Evolutionary conservation across 2,113 vertebrate genomes (phyloP), one percentile per base, ranked within the genome.

Genomic region (Loxodonta africana): DNA sequence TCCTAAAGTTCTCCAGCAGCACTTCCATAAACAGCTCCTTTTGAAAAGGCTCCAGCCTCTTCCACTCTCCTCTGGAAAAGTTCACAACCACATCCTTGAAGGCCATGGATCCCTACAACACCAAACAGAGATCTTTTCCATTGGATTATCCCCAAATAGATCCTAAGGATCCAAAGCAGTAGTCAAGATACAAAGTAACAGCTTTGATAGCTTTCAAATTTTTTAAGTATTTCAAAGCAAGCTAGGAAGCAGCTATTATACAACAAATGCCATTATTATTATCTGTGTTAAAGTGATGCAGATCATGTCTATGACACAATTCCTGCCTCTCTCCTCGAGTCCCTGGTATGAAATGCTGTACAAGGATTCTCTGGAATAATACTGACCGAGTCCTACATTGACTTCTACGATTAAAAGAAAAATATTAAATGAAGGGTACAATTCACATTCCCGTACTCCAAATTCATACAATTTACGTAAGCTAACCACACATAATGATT

Each of bases 1-100:
- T 91, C 67, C 10, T 82, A 28, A 85, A 94, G 95, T 90, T 98
- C 92, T 98, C 96, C 92, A 97, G 65, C 0, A 97, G 88, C 73
- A 98, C 94, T 14, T 97, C 97, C 88, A 96, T 96, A 90, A 86
- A 98, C 0, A 98, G 93, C 53, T 97, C 76, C 77, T 87, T 97
- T 11, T 97, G 97, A 78, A 37, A 90, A 25, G 96, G 95, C 44
- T 97, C 90, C 90, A 98, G 92, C 44, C 73, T 95, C 88, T 23
- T 96, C 97, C 97, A 98, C 53, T 97, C 97, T 87, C 92, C 90
- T 94, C 95, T 92, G 73, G 96, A 95, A 88, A 98, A 97, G 73
- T 69, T 88, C 71, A 98, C 77, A 33, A 69, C 69, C 90, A 98
- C 95, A 69, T 98, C 97, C 48, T 96, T 93, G 17, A 97, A 92